Base-by-base conservation (phyloP, 2,797 vertebrate species). In the Sylvilagus floridanus region DNA sequence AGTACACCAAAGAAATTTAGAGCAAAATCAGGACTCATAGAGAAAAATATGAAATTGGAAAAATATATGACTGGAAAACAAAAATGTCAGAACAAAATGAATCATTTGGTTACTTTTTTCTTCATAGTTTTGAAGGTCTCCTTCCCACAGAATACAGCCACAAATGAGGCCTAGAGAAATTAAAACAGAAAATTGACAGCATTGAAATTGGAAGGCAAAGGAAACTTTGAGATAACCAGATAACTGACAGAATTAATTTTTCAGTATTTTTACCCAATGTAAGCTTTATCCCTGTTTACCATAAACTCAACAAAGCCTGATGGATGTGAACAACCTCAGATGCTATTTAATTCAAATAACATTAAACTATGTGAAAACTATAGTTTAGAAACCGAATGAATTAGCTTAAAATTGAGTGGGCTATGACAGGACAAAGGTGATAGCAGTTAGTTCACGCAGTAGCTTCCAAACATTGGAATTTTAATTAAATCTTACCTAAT, bases 101-200 rank as follows among this genome's bases (percentile, higher is more conserved):
- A 84, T 94, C 81, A 78, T 78, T 87, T 93, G 21, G 76, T 76
- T 96, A 84, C 87, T 90, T 90, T 94, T 90, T 84, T 14, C 93
- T 94, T 97, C 82, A 35, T 52, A 73, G 75, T 88, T 96, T 92
- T 94, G 65, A 96, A 96, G 94, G 91, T 94, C 93, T 90, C 85
- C 85, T 96, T 96, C 96, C 37, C 77, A 96, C 82, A 97, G 88
- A 91, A 95, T 92, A 95, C 75, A 97, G 95, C 86, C 90, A 91
- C 79, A 90, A 88, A 96, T 88, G 92, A 89, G 90, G 92, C 84
- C 79, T 97, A 93, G 81, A 96, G 66, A 97, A 98, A 88, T 90
- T 97, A 97, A 97, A 98, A 94, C 96, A 96, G 95, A 97, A 98
- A 97, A 95, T 65, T 71, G 37, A 94, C 30, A 96, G 4, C 28